Evolutionary conservation across 2,797 vertebrate genomes (phyloP), one percentile per base, ranked within the genome.

Genomic region (Pangasius larnaudii): DNA sequence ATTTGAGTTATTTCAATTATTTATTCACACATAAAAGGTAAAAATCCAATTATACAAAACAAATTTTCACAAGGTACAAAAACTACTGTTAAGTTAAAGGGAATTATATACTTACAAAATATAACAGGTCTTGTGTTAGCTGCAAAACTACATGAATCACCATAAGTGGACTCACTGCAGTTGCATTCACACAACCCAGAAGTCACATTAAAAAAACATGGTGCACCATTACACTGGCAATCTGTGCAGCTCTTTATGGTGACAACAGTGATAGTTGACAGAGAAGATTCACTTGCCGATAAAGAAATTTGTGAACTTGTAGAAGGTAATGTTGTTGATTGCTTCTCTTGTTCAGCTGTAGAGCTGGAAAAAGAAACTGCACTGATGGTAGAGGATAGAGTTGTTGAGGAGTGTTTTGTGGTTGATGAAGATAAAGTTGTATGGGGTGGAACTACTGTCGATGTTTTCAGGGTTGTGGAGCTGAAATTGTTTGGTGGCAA

Each of bases 61-160:
- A 46, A 72, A 56, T 46, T 0, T 46, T 46, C 27, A 56, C 18
- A 53, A 24, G 1, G 13, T 10, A 53, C 4, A 49, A 16, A 27
- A 27, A 56, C 63, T 51, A 58, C 1, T 58, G 16, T 79, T 80
- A 42, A 59, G 1, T 53, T 33, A n/a, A 36, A 33, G 33, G 3
- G 8, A 6, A 9, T 22, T 1, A 22, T 74, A 75, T 46, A 88
- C 93, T 94, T 71, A 95, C 95, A 91, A n/a, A 94, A 36, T 36
- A 8, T 10, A 72, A 88, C 58, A 27, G 77, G 0, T 2, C 39
- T 89, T 1, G 83, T 7, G 79, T 93, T 92, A n/a, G 2, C 0
- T 59, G 56, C 79, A 61, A 81, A 81, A 33, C 13, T 24, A 42
- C 79, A 81, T 18, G 36, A 81, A 59, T 81, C 79, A 61, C 79